phyloP scores from a whole-genome alignment of 2,797 vertebrate genomes.

The Pogonophryne albipinna region DNA sequence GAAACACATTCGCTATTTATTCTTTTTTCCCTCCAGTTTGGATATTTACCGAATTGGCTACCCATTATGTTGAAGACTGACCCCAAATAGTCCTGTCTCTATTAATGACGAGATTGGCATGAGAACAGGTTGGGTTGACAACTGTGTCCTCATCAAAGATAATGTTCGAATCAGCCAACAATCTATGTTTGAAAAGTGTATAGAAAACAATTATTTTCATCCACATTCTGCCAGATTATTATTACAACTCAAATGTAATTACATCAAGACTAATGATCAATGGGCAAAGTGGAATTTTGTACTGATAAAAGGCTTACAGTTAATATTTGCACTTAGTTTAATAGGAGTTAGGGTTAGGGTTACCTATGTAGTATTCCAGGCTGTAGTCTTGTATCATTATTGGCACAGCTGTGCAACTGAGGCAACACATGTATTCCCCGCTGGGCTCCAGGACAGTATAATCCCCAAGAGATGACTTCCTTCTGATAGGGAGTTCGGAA shows the following conservation, averaged over 20 bases:
- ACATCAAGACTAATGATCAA: not conserved
- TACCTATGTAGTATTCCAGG: slow-evolving; percentile 18
- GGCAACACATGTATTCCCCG: slow-evolving; percentile 59
- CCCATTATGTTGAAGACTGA: too few relatives aligned
- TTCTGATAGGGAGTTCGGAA: slow-evolving; percentile 81
- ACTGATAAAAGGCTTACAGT: not conserved
- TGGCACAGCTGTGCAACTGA: slow-evolving; percentile 40
- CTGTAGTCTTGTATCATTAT: slow-evolving; percentile 20
- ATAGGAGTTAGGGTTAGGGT: not conserved
- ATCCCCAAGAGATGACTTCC: slow-evolving; percentile 75
- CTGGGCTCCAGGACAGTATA: slow-evolving; percentile 53
- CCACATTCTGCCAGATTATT: slow-evolving; percentile 1
- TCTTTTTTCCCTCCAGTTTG: not conserved
- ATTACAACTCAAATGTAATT: not conserved
- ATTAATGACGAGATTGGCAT: too few relatives aligned
- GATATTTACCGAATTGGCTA: too few relatives aligned
- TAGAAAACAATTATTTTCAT: not conserved
- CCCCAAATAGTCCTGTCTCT: too few relatives aligned
- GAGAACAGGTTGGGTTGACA: not conserved
- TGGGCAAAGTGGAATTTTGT: not conserved
- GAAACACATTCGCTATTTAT: not conserved
- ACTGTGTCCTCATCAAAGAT: not conserved
- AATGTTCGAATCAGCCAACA: not conserved
- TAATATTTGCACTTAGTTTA: slow-evolving; percentile 10
- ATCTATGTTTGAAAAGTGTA: not conserved